Conservation (phyloP, 2,113 vertebrate species). For the Bungarus multicinctus region DNA sequence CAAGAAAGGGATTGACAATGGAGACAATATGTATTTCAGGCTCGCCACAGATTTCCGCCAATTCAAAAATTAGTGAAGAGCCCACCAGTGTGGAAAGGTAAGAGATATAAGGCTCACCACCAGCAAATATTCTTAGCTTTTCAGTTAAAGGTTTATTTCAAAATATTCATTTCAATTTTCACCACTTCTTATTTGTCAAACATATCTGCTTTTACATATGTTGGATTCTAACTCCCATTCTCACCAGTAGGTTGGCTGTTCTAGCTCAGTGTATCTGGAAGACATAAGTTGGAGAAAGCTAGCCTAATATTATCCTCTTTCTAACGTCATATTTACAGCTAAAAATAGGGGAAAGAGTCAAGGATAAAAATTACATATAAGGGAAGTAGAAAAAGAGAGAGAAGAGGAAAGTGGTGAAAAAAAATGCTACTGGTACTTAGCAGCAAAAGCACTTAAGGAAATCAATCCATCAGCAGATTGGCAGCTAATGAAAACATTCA, state of each 20-base stretch:
- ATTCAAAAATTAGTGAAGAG: not conserved
- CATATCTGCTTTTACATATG: conserved; percentile 33
- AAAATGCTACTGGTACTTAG: conserved; percentile 7
- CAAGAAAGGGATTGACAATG: not conserved
- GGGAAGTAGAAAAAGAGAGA: not conserved
- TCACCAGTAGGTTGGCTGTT: not conserved
- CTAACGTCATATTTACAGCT: conserved; percentile 33
- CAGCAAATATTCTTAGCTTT: not conserved
- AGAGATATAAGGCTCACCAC: not conserved
- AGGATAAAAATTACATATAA: not conserved
- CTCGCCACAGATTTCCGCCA: not conserved
- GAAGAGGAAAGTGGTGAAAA: not conserved
- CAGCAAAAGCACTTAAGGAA: not conserved
- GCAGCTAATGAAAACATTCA: not conserved
- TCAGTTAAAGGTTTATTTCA: not conserved
- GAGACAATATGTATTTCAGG: not conserved
- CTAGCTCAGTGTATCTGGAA: not conserved
- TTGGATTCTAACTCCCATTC: conserved; percentile 6
- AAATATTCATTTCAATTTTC: not conserved
- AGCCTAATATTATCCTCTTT: conserved; percentile 27
- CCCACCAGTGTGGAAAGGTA: not conserved
- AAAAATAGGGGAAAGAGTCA: conserved; percentile 5
- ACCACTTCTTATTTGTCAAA: conserved; percentile 10
- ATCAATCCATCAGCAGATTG: not conserved
- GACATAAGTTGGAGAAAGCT: not conserved